These are phyloP conservation scores for Nylanderia fulva DNA, from an alignment of 1,140 invertebrate species.

Conservation along the genomic window DNA sequence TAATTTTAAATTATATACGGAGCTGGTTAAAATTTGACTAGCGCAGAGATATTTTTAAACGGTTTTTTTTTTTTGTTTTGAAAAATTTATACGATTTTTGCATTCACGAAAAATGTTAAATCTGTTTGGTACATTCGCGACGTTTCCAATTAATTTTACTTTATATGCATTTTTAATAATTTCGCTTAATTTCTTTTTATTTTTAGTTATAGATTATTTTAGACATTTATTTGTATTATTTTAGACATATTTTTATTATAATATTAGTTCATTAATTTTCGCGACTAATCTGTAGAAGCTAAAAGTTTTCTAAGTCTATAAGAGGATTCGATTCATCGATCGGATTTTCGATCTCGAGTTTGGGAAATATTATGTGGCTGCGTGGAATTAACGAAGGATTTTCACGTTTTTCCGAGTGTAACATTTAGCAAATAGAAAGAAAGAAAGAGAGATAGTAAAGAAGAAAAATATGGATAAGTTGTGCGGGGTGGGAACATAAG, in stretches of 20 bases:
- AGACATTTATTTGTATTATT: not conserved
- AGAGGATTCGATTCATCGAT: slow-evolving; percentile 17
- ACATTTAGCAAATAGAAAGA: slow-evolving; percentile 35
- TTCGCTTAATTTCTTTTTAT: not conserved
- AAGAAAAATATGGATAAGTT: slow-evolving; percentile 29
- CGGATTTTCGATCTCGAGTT: not conserved
- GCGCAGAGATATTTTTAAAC: slow-evolving; percentile 16
- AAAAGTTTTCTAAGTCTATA: not conserved
- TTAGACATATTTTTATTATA: not conserved
- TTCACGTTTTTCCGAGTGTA: slow-evolving; percentile 48
- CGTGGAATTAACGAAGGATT: slow-evolving; percentile 29
- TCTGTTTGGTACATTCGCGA: not conserved
- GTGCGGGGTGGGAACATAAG: slow-evolving; percentile 80
- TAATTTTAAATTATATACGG: slow-evolving; percentile 11
- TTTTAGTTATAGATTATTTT: not conserved
- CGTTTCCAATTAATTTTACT: slow-evolving; percentile 16
- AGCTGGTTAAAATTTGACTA: too few species aligned
- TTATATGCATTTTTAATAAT: not conserved
- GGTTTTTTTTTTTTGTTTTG: too few species aligned
- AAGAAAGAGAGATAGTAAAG: not conserved
- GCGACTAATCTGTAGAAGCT: not conserved
- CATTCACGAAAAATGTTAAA: not conserved
- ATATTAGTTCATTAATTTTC: not conserved
- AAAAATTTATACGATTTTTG: slow-evolving; percentile 8
- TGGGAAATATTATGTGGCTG: not conserved